A percentile compares a stretch with the other conserved stretches of the same genome.
Evolutionary conservation across 2,888 invertebrate genomes (phyloP).

Genomic region (Agrochola lychnidis): DNA sequence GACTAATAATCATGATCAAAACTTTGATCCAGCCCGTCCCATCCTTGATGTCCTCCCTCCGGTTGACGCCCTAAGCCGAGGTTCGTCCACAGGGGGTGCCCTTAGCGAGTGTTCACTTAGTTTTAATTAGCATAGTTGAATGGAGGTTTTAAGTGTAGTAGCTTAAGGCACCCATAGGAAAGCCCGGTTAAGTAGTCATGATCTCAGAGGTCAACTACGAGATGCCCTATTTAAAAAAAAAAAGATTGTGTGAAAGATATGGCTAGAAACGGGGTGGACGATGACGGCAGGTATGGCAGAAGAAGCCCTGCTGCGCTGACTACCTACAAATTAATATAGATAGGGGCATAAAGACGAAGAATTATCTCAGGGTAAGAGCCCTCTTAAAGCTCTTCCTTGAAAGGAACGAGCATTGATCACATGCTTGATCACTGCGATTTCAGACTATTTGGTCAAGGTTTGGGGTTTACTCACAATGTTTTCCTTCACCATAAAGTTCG

Average conservation of each 20-base stretch:
- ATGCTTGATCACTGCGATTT: not conserved
- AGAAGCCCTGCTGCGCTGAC: not conserved
- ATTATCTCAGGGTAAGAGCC: not conserved
- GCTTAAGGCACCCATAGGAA: no score
- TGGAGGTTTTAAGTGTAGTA: no score
- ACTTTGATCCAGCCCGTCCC: no score
- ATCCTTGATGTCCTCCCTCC: no score
- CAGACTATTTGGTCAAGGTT: conserved; percentile 7
- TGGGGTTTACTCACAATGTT: not conserved
- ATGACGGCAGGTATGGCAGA: not conserved
- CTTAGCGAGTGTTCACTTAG: no score
- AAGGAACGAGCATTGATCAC: not conserved
- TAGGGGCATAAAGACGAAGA: not conserved
- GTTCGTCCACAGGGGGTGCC: no score
- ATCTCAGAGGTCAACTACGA: no score
- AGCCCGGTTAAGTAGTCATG: no score
- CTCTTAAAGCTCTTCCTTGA: not conserved
- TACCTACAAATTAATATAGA: not conserved
- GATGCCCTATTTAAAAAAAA: no score
- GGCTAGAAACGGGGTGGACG: not conserved
- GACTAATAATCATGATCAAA: no score
- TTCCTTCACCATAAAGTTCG: not conserved
- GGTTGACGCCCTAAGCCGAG: no score
- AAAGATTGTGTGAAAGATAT: not conserved
- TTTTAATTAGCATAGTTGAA: no score